A percentile compares a stretch with the other conserved stretches of the same genome.
Conservation (phyloP, 1,140 invertebrate species). For the Bradynema listronoti region DNA sequence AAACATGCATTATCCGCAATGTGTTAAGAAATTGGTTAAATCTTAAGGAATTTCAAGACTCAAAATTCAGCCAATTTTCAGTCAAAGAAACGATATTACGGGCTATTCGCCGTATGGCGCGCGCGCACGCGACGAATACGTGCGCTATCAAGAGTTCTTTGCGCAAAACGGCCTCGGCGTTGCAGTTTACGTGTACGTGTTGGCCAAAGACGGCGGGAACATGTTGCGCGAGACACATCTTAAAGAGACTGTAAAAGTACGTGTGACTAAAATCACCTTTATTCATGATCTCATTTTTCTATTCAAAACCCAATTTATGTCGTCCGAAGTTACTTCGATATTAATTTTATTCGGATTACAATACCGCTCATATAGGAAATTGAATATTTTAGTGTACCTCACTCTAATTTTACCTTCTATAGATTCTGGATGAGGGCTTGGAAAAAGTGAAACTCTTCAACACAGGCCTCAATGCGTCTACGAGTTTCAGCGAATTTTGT, state of each 20-base stretch:
- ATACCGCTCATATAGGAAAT: conserved; percentile 4
- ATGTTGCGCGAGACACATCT: conserved; percentile 49
- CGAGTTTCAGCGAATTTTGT: conserved; percentile 49
- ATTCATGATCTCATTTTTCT: conserved; percentile 11
- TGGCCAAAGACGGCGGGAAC: conserved; percentile 52
- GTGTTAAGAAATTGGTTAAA: conserved; percentile 26
- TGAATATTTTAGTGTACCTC: neutral
- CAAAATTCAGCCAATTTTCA: too few relatives aligned
- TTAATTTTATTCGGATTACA: neutral
- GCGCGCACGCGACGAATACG: conserved; percentile 47
- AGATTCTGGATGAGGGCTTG: conserved; percentile 45
- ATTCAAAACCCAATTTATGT: neutral
- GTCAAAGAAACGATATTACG: conserved; percentile 53
- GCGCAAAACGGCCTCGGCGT: conserved; percentile 43
- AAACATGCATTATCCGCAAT: too few relatives aligned
- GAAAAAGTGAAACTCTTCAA: conserved; percentile 47
- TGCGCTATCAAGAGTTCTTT: conserved; percentile 46
- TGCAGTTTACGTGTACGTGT: conserved; percentile 44
- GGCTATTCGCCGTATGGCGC: conserved; percentile 56
- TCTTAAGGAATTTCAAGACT: conserved; percentile 8
- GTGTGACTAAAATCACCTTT: too few relatives aligned
- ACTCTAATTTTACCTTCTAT: conserved; percentile 11
- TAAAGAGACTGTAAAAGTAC: conserved; percentile 45
- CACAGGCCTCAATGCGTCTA: conserved; percentile 13
- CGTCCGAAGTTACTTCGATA: neutral